phyloP scores from a whole-genome alignment of 2,113 vertebrate species.

The Chamaetylas fuelleborni region DNA sequence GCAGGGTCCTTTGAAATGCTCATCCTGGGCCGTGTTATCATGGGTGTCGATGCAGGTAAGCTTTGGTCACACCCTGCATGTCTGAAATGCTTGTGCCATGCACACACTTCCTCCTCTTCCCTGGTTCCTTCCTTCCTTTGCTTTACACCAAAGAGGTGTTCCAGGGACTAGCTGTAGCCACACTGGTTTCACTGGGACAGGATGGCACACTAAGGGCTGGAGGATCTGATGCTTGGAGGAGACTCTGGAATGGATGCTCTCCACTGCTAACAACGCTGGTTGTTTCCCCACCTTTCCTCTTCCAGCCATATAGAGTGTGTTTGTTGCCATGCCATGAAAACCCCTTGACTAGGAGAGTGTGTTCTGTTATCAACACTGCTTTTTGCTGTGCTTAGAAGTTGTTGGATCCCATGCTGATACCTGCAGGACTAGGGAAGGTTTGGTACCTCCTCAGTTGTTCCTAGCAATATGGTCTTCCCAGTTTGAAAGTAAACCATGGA shows the following conservation, averaged over 20 bases:
- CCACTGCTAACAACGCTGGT: rapidly evolving
- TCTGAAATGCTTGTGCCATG: neutral
- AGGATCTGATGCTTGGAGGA: neutral
- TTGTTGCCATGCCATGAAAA: neutral
- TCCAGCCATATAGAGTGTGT: rapidly evolving
- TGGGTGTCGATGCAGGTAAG: conserved; percentile 91
- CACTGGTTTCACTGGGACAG: neutral
- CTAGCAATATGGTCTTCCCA: neutral
- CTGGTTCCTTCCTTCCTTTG: neutral
- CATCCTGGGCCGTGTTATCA: conserved; percentile 86
- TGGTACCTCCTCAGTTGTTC: neutral
- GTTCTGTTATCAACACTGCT: neutral
- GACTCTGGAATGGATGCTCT: neutral
- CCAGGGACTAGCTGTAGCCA: no score
- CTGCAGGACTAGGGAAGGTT: neutral
- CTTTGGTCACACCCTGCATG: rapidly evolving
- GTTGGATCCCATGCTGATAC: neutral
- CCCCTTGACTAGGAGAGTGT: neutral
- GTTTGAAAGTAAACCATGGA: neutral
- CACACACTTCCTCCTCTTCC: neutral
- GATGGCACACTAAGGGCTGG: neutral
- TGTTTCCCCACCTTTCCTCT: neutral
- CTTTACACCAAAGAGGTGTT: neutral
- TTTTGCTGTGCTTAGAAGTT: neutral
- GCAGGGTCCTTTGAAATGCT: conserved; percentile 89